Evolutionary conservation across 2,113 vertebrate genomes (phyloP).

Genomic region (Dendrocopos noguchii): DNA sequence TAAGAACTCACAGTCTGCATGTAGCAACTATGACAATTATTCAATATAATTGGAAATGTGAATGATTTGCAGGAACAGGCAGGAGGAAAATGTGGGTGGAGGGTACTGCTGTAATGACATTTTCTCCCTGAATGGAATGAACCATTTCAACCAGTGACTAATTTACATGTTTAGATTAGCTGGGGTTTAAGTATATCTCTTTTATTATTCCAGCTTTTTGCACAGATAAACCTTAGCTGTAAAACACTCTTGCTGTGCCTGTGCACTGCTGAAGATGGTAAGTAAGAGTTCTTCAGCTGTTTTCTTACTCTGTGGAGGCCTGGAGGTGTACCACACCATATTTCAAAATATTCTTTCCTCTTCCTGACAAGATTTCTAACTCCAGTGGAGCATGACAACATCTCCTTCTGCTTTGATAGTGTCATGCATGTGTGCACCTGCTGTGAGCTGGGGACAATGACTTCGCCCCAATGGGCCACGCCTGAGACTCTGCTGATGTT

Average conservation of each 20-base stretch:
- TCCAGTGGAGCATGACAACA: slow-evolving; percentile 30
- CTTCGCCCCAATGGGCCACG: slow-evolving; percentile 13
- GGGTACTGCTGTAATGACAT: not conserved
- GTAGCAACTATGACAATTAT: not conserved
- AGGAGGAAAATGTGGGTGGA: not conserved
- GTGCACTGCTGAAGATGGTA: not conserved
- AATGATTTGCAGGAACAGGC: not conserved
- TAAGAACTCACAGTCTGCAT: not conserved
- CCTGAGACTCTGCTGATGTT: not conserved
- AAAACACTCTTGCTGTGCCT: not conserved
- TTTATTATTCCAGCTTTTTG: not conserved
- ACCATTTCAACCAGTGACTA: not conserved
- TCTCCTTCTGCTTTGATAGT: slow-evolving; percentile 39
- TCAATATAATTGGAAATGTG: not conserved
- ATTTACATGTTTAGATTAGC: not conserved
- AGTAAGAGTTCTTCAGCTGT: not conserved
- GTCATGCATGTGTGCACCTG: not conserved
- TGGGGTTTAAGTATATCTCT: not conserved
- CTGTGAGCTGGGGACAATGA: not conserved
- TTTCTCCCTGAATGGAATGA: not conserved
- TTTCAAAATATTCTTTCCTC: slow-evolving; percentile 17
- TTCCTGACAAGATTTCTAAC: slow-evolving; percentile 28
- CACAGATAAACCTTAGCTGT: not conserved
- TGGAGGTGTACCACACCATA: not conserved
- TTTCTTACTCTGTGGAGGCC: not conserved